Conservation (phyloP, 2,113 vertebrate species). For the Petromus typicus region DNA sequence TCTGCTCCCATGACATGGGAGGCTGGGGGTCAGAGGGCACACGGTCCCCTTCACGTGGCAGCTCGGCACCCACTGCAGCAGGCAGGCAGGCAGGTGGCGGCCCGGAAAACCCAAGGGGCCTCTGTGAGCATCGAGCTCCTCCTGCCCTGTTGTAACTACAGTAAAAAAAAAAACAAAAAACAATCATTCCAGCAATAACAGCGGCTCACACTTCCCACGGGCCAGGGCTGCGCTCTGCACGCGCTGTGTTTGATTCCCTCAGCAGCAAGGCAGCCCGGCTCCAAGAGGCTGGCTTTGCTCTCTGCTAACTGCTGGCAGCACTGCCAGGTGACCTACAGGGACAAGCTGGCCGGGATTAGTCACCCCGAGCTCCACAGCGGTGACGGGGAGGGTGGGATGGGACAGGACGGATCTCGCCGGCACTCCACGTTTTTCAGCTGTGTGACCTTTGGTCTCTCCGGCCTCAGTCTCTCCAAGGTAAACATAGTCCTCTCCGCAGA, state of each 20-base stretch:
- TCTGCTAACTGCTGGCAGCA: no score
- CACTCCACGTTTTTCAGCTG: background rate
- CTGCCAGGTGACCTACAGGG: background rate
- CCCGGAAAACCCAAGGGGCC: background rate
- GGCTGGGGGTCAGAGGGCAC: background rate
- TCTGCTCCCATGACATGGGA: background rate
- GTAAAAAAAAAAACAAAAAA: constrained; percentile 42
- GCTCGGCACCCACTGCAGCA: background rate
- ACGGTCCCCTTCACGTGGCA: background rate
- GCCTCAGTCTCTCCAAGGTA: background rate
- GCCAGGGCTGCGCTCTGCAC: background rate
- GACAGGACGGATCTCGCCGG: no score
- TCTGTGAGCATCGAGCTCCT: background rate
- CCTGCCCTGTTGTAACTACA: background rate
- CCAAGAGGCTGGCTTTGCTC: background rate
- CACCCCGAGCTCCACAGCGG: rapidly evolving
- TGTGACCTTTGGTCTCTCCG: background rate
- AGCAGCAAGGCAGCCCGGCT: background rate
- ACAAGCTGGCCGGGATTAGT: no score
- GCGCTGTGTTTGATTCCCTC: background rate
- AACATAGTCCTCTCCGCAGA: background rate
- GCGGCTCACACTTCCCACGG: background rate
- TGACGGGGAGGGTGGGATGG: rapidly evolving
- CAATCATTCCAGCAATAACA: constrained; percentile 42
- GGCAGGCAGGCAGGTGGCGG: background rate